These are phyloP conservation scores for Callimorpha dominula DNA, from an alignment of 2,888 invertebrate species.

Conservation along the genomic window DNA sequence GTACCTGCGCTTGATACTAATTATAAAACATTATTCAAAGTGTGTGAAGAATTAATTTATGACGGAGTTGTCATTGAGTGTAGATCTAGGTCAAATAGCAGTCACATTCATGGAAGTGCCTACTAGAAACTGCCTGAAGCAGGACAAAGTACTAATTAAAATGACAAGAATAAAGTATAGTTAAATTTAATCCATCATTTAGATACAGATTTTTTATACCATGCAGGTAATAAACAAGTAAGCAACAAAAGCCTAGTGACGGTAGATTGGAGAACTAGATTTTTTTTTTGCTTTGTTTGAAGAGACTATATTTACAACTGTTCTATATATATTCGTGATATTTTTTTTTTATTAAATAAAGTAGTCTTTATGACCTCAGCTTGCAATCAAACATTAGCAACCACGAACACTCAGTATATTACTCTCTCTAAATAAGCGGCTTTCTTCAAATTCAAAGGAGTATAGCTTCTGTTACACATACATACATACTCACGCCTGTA, in stretches of 20 bases:
- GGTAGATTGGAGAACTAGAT: not conserved
- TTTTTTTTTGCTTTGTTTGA: no score
- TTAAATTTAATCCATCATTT: not conserved
- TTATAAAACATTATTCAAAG: constrained; percentile 12
- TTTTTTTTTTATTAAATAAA: no score
- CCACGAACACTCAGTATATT: no score
- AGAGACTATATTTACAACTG: no score
- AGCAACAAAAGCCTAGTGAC: not conserved
- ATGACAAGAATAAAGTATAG: not conserved
- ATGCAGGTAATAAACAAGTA: not conserved
- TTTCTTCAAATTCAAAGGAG: no score
- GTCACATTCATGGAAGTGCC: not conserved
- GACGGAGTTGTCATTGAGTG: constrained; percentile 4
- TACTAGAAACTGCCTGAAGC: not conserved
- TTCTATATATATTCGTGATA: no score
- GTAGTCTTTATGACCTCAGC: no score
- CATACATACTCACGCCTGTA: no score
- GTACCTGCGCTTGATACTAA: not conserved
- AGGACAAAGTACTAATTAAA: not conserved
- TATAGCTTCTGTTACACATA: no score
- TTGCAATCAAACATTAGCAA: no score
- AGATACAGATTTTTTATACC: not conserved
- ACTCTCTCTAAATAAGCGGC: no score
- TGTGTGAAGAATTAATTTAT: constrained; percentile 11
- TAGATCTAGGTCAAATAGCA: constrained; percentile 4